phyloP scores from a whole-genome alignment of 2,888 invertebrate species.

The Hirtodrosophila confusa region DNA sequence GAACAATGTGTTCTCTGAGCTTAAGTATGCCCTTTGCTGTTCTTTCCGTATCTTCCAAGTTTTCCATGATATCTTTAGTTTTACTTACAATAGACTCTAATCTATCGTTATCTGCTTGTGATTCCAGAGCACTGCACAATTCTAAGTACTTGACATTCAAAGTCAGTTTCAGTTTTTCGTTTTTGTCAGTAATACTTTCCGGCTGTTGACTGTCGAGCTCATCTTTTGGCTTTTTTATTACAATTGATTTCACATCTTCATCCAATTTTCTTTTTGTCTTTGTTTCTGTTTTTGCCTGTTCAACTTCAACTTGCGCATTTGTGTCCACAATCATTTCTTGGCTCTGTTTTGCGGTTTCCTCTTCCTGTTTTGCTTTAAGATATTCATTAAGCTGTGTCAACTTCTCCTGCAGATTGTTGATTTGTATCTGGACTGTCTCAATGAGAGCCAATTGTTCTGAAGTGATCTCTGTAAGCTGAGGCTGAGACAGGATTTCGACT shows the following conservation, averaged over 20 bases:
- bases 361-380: conserved; percentile 6
- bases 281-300: conserved; percentile 19
- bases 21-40: conserved; percentile 72
- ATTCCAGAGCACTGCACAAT: conserved; percentile 9
- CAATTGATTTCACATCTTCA: conserved; percentile 12
- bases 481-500: conserved; percentile 66
- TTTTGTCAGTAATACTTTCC: background rate
- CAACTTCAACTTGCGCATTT: background rate
- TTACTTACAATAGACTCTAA: conserved; percentile 18
- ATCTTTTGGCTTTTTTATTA: conserved; percentile 34
- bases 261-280: conserved; percentile 36
- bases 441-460: conserved; percentile 65
- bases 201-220: conserved; percentile 26
- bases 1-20: conserved; percentile 79
- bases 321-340: background rate
- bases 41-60: conserved; percentile 42
- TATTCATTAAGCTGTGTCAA: conserved; percentile 41
- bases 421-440: conserved; percentile 68
- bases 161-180: conserved; percentile 1
- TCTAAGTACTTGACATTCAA: conserved; percentile 30
- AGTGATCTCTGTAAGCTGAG: conserved; percentile 57
- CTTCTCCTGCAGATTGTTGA: conserved; percentile 67
- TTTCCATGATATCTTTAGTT: conserved; percentile 44
- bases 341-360: background rate
- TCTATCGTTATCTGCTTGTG: background rate